Evolutionary conservation across 2,113 vertebrate species (phyloP).

Genomic region (Junco hyemalis): DNA sequence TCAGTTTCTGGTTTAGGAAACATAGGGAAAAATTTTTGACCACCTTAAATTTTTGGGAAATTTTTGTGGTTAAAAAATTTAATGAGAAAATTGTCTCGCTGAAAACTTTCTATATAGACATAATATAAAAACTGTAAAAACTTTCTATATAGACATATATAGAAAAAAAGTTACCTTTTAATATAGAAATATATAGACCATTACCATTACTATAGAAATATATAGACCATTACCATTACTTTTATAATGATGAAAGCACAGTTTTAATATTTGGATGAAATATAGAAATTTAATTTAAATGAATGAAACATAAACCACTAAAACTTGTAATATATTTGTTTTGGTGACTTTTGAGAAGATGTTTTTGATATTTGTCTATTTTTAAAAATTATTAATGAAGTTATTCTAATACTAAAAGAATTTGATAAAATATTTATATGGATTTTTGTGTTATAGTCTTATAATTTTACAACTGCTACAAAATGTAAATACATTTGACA

Average conservation of each 20-base stretch:
- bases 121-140: not conserved
- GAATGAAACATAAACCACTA: not conserved
- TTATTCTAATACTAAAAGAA: not conserved
- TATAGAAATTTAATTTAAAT: not conserved
- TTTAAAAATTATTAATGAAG: not conserved
- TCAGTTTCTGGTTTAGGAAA: not conserved
- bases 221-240: not conserved
- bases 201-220: not conserved
- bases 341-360: not conserved
- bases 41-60: not conserved
- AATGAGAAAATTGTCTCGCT: not conserved
- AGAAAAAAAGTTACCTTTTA: not conserved
- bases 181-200: no score
- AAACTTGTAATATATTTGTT: not conserved
- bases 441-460: not conserved
- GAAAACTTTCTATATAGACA: not conserved
- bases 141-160: no score
- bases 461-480: not conserved
- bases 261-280: not conserved
- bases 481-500: not conserved
- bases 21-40: not conserved
- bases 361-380: not conserved
- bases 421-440: not conserved
- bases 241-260: not conserved
- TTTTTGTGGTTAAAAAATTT: not conserved